A percentile compares a stretch with the other conserved stretches of the same genome.
Evolutionary conservation across 2,113 vertebrate species (phyloP).

Genomic region (Aptenodytes forsteri): DNA sequence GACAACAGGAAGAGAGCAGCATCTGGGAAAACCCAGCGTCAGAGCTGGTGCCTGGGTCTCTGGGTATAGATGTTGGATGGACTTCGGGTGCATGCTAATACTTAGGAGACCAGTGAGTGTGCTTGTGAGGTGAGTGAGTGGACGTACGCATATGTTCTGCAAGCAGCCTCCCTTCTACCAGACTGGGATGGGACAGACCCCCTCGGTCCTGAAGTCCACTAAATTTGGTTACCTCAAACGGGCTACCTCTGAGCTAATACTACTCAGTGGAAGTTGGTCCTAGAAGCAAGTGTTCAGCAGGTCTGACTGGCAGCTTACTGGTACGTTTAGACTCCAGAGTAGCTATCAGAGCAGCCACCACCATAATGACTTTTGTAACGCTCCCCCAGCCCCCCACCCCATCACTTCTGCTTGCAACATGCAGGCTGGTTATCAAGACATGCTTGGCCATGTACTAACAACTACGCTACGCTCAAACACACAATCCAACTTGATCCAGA

Average conservation of each 20-base stretch:
- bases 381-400: background rate
- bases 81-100: background rate
- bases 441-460: background rate
- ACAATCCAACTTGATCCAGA: background rate
- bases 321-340: background rate
- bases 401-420: background rate
- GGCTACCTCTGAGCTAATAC: background rate
- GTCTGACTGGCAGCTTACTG: background rate
- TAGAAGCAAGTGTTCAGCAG: background rate
- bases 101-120: background rate
- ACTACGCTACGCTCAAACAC: background rate
- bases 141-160: fast-evolving
- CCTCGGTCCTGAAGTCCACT: background rate
- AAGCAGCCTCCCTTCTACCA: background rate
- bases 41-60: background rate
- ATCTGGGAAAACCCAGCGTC: background rate
- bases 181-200: background rate
- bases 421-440: background rate
- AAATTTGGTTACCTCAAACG: background rate
- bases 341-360: background rate
- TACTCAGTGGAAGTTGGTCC: background rate
- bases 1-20: background rate
- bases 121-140: background rate
- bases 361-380: background rate
- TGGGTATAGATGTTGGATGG: background rate